phyloP scores from a whole-genome alignment of 2,113 vertebrate genomes.

The Sinocyclocheilus rhinocerous region DNA sequence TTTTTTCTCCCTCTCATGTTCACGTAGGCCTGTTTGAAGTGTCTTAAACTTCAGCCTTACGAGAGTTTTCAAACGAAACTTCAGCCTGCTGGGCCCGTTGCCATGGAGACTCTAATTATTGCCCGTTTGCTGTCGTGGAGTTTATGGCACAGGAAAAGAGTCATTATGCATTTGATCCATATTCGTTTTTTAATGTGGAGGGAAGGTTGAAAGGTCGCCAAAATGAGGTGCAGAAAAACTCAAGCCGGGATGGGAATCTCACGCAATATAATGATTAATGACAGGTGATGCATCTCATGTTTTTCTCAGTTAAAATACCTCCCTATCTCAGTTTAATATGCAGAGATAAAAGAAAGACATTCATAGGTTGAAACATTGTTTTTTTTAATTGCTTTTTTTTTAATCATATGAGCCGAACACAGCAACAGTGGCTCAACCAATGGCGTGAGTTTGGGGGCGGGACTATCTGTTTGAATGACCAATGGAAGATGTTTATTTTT shows the following conservation, averaged over 20 bases:
- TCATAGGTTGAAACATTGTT: neutral
- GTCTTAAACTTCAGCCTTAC: neutral
- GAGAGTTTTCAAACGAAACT: constrained; percentile 27
- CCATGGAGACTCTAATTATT: constrained; percentile 49
- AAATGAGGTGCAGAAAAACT: constrained; percentile 57
- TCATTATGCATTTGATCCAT: constrained; percentile 55
- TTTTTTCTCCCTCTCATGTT: constrained; percentile 28
- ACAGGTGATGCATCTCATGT: neutral
- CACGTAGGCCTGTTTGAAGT: constrained; percentile 56
- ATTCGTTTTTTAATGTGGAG: constrained; percentile 41
- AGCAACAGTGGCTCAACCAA: neutral
- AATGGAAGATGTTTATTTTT: neutral
- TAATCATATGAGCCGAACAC: neutral
- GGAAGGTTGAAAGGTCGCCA: constrained; percentile 51
- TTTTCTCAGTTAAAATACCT: constrained; percentile 6
- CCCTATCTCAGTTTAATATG: neutral
- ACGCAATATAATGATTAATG: neutral
- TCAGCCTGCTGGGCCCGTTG: constrained; percentile 49
- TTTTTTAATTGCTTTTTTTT: neutral
- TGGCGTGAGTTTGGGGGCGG: neutral
- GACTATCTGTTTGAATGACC: neutral
- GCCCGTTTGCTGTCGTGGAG: constrained; percentile 42
- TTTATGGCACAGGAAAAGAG: constrained; percentile 58
- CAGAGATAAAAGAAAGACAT: neutral
- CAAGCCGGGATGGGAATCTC: constrained; percentile 49